phyloP scores from a whole-genome alignment of 2,113 vertebrate species.

The Eleginops maclovinus region DNA sequence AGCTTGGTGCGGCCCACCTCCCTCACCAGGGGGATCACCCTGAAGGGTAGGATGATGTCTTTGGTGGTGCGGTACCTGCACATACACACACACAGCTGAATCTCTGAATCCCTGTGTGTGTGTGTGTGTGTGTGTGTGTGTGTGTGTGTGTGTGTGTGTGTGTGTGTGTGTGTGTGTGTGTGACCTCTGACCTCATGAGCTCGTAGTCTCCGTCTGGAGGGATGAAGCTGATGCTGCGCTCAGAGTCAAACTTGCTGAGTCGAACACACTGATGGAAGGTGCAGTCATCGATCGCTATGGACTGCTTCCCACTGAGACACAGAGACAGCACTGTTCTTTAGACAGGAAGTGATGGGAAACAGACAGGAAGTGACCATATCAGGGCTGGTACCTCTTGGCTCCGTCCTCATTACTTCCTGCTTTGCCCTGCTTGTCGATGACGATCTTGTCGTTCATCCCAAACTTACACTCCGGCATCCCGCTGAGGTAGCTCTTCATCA shows the following conservation, averaged over 20 bases:
- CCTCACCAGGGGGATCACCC: slow-evolving; percentile 17
- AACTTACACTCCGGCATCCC: slow-evolving; percentile 24
- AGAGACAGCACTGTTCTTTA: no score
- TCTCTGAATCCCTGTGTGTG: no score
- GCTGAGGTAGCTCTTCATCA: slow-evolving; percentile 32
- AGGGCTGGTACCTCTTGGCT: slow-evolving; percentile 3
- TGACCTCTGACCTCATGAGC: slow-evolving; percentile 25
- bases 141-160: neutral
- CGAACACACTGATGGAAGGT: slow-evolving; percentile 24
- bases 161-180: neutral
- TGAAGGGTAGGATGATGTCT: slow-evolving; percentile 27
- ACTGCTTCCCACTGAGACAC: slow-evolving; percentile 4
- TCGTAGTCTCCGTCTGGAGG: slow-evolving; percentile 18
- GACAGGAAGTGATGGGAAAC: neutral
- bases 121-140: no score
- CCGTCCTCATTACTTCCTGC: neutral
- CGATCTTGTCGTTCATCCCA: slow-evolving; percentile 25
- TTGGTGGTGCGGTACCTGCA: slow-evolving; percentile 14
- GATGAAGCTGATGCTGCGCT: slow-evolving; percentile 33
- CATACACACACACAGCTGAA: no score
- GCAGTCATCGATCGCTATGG: slow-evolving; percentile 20
- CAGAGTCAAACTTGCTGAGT: slow-evolving; percentile 14
- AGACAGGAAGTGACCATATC: neutral
- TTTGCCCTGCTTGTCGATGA: slow-evolving; percentile 6
- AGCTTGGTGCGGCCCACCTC: slow-evolving; percentile 11